A percentile compares a stretch with the other conserved stretches of the same genome.
Conservation (phyloP, 2,113 vertebrate species). For the Eleginops maclovinus region DNA sequence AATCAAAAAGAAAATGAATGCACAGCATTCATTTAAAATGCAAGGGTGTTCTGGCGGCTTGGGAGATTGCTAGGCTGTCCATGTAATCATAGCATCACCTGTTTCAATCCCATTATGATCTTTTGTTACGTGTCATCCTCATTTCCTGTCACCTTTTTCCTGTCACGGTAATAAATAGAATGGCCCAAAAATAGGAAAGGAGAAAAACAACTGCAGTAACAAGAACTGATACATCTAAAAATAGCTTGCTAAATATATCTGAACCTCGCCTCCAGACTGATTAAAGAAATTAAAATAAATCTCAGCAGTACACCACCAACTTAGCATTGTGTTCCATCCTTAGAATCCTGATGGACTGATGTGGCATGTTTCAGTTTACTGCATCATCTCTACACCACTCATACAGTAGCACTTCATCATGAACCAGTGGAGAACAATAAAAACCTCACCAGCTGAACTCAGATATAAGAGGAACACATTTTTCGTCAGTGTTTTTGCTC, state of each 20-base stretch:
- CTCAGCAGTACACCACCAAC: not conserved
- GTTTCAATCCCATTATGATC: too few species aligned
- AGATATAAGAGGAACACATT: not conserved
- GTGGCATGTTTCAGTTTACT: not conserved
- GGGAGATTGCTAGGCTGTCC: too few species aligned
- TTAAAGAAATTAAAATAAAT: not conserved
- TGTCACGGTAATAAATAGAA: not conserved
- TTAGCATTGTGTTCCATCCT: not conserved
- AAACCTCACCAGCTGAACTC: not conserved
- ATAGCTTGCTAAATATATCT: slow-evolving; percentile 2
- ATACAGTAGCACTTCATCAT: not conserved
- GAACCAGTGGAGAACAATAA: not conserved
- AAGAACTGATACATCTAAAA: not conserved
- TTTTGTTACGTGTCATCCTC: too few species aligned
- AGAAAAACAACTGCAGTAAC: not conserved
- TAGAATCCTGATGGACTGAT: not conserved
- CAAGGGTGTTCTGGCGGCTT: too few species aligned
- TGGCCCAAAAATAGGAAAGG: not conserved
- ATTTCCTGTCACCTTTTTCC: not conserved
- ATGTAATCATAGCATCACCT: too few species aligned
- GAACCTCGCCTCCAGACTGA: not conserved
- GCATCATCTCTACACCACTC: not conserved
- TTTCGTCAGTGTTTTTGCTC: not conserved
- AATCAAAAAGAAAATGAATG: too few species aligned
- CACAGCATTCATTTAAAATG: too few species aligned